Evolutionary conservation across 2,888 invertebrate genomes (phyloP).

Genomic region (Aromia moschata): DNA sequence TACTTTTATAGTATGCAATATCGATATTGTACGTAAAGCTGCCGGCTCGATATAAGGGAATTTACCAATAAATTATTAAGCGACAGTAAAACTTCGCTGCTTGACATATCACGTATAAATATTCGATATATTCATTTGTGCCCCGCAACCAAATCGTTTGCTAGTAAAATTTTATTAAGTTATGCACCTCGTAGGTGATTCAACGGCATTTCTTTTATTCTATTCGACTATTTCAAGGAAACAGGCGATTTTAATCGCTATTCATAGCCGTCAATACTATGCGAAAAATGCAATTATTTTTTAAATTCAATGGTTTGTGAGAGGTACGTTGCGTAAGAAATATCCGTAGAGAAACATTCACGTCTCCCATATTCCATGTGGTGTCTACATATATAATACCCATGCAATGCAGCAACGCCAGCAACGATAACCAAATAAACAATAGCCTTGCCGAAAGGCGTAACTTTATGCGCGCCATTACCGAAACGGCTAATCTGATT

Average conservation of each 20-base stretch:
- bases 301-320: background rate
- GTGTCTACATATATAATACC: too few species aligned
- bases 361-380: too few species aligned
- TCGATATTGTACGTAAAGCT: too few species aligned
- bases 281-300: background rate
- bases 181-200: background rate
- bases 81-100: background rate
- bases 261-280: constrained; percentile 3
- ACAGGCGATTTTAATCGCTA: constrained; percentile 4
- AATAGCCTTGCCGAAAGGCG: too few species aligned
- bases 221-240: constrained; percentile 10
- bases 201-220: constrained; percentile 4
- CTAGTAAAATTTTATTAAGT: constrained; percentile 6
- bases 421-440: too few species aligned
- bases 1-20: background rate
- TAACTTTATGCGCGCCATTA: too few species aligned
- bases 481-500: too few species aligned
- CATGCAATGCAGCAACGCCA: too few species aligned
- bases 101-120: constrained; percentile 9
- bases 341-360: too few species aligned
- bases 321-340: too few species aligned
- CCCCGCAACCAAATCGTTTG: background rate
- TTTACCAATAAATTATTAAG: constrained; percentile 3
- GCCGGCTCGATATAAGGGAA: constrained; percentile 1
- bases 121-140: constrained; percentile 5